Conservation (phyloP, 2,797 vertebrate species). For the Zalophus californianus region DNA sequence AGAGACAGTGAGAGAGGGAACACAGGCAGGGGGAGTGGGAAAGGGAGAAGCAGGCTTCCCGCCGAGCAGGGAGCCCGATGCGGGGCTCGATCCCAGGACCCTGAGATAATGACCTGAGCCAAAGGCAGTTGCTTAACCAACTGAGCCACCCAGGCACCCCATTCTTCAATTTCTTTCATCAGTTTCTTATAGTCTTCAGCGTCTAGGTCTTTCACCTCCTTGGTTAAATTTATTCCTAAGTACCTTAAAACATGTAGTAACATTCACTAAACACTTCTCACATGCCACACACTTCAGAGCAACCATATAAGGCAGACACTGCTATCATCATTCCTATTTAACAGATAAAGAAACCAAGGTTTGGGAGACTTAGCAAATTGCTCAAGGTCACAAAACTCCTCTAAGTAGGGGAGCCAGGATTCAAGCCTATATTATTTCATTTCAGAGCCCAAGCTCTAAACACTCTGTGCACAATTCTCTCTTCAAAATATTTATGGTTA, state of each 20-base stretch:
- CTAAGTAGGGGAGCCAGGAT: neutral
- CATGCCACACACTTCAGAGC: neutral
- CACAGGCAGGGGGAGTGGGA: too few species aligned
- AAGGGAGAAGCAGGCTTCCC: too few species aligned
- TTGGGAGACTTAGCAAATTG: neutral
- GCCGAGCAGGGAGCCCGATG: too few species aligned
- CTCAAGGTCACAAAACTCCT: neutral
- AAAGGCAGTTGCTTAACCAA: too few species aligned
- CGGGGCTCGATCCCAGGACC: too few species aligned
- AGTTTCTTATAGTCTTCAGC: neutral
- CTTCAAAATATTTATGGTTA: neutral
- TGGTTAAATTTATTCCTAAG: slow-evolving; percentile 32
- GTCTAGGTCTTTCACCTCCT: neutral
- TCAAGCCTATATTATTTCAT: neutral
- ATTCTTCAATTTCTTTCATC: neutral
- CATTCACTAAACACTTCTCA: slow-evolving; percentile 5
- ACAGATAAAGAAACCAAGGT: neutral
- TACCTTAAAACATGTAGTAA: slow-evolving; percentile 6
- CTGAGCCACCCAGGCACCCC: too few species aligned
- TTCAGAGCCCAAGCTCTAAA: neutral
- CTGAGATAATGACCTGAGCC: too few species aligned
- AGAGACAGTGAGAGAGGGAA: too few species aligned
- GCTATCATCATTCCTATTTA: neutral
- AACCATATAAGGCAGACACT: neutral
- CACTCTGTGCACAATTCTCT: neutral